A percentile compares a stretch with the other conserved stretches of the same genome.
Conservation (phyloP, 2,888 invertebrate genomes). For the Odontomyia ornata region DNA sequence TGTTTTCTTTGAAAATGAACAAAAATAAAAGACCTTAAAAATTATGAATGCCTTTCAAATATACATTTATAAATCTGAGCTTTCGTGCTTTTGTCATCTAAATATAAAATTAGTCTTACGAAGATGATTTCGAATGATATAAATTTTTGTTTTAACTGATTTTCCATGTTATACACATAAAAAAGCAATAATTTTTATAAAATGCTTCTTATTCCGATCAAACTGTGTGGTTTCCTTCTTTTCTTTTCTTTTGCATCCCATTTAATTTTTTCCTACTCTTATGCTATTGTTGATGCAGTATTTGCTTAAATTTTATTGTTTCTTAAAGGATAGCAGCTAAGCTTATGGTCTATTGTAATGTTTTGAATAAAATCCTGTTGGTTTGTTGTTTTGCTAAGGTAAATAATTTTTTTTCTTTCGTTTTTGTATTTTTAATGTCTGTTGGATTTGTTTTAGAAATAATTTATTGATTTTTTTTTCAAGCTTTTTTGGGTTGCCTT, state of each 20-base stretch:
- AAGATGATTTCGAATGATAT: background rate
- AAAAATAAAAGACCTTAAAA: background rate
- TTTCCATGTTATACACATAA: slow-evolving; percentile 15
- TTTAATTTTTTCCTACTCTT: slow-evolving; percentile 38
- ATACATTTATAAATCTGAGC: background rate
- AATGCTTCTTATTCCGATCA: background rate
- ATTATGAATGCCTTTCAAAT: slow-evolving; percentile 16
- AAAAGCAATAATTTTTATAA: slow-evolving; percentile 18
- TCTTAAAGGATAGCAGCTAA: slow-evolving; percentile 54
- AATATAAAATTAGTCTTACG: background rate
- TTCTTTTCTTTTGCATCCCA: slow-evolving; percentile 50
- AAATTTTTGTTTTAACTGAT: background rate
- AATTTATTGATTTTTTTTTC: slow-evolving; percentile 16
- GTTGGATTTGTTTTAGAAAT: slow-evolving; percentile 25
- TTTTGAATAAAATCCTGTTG: slow-evolving; percentile 47
- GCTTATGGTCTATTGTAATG: slow-evolving; percentile 54
- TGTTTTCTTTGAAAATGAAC: background rate
- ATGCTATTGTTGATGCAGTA: slow-evolving; percentile 37
- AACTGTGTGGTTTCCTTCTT: slow-evolving; percentile 38
- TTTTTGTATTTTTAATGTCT: background rate
- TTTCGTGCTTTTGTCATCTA: background rate
- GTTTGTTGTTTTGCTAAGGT: slow-evolving; percentile 40
- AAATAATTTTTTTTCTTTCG: slow-evolving; percentile 45
- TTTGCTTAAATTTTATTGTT: slow-evolving; percentile 47
- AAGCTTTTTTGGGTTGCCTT: slow-evolving; percentile 33